These are phyloP conservation scores for Panopea generosa DNA, from an alignment of 2,888 invertebrate genomes.

Conservation along the genomic window DNA sequence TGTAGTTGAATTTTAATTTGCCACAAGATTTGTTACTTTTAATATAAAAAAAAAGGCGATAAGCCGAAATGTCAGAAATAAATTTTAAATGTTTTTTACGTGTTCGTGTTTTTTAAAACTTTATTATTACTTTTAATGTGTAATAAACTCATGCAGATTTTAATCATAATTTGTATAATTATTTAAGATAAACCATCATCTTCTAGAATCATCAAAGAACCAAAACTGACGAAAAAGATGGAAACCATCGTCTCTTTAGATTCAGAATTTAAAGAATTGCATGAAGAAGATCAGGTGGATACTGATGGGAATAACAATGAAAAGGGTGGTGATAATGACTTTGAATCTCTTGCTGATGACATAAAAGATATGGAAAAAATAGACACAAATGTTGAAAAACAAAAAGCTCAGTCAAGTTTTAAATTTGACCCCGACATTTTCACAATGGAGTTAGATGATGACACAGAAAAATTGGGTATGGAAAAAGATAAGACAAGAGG, in stretches of 20 bases:
- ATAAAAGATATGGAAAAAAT: background rate
- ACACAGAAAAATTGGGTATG: constrained; percentile 1
- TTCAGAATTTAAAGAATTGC: background rate
- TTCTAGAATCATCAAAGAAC: background rate
- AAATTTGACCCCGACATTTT: constrained; percentile 66
- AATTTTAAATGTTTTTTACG: too few relatives aligned
- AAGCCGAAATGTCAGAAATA: too few relatives aligned
- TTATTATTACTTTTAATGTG: too few relatives aligned
- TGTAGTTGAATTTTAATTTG: too few relatives aligned
- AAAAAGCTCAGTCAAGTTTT: background rate
- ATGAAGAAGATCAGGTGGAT: too few relatives aligned
- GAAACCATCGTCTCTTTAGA: background rate
- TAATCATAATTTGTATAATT: too few relatives aligned
- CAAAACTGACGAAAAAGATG: constrained; percentile 2
- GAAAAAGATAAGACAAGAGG: constrained; percentile 3
- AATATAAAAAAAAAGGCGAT: too few relatives aligned
- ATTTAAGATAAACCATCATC: background rate
- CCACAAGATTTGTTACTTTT: too few relatives aligned
- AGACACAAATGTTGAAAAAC: background rate
- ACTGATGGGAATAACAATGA: constrained; percentile 15
- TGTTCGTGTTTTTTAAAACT: too few relatives aligned
- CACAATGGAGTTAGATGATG: constrained; percentile 63
- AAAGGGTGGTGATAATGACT: constrained; percentile 11
- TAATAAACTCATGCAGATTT: too few relatives aligned
- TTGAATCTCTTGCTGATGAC: background rate